Base-by-base conservation (phyloP, 2,113 vertebrate species). In the Irena cyanogastra region DNA sequence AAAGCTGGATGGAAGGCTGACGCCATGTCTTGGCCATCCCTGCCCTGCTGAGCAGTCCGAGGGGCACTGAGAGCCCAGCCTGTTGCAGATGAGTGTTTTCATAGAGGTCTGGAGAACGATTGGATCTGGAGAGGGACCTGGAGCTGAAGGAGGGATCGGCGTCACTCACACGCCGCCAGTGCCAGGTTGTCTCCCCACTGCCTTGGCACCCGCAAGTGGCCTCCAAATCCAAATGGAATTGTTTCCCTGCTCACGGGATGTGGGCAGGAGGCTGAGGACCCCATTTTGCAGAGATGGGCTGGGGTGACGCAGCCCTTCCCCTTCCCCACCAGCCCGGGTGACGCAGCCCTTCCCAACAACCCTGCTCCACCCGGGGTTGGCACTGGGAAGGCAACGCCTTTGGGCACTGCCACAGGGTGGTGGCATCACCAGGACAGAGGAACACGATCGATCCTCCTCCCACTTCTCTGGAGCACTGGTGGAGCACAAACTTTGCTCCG, bases 81-180 rank as follows among this genome's bases (percentile, higher is more conserved):
- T 35, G 23, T 33, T 41, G n/a, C 37, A 76, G 72, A 13, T 0
- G 1, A 12, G 9, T 2, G 2, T 61, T 87, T 35, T 31, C 66
- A 35, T n/a, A 64, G 79, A 54, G 45, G 37, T 26, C 39, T 69
- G 66, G 44, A 91, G 42, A 59, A 37, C 0, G 2, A 3, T 33
- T 37, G 84, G 57, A 9, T 26, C 71, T 59, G 71, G 53, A 60
- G 72, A 92, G 26, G 47, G 50, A 59, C 56, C 57, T 31, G 64
- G 56, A 75, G 52, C 45, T 2, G 1, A 64, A 42, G 78, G 65
- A 95, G 66, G n/a, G 42, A 45, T 11, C 33, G 15, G 19, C 3
- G 1, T 65, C 3, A 3, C 28, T 54, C 10, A 1, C 27, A 19
- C 0, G 0, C 13, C 0, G 0, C 49, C 49, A 11, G 59, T 0